Conservation (phyloP, 2,888 invertebrate genomes). For the Erebia palarica region DNA sequence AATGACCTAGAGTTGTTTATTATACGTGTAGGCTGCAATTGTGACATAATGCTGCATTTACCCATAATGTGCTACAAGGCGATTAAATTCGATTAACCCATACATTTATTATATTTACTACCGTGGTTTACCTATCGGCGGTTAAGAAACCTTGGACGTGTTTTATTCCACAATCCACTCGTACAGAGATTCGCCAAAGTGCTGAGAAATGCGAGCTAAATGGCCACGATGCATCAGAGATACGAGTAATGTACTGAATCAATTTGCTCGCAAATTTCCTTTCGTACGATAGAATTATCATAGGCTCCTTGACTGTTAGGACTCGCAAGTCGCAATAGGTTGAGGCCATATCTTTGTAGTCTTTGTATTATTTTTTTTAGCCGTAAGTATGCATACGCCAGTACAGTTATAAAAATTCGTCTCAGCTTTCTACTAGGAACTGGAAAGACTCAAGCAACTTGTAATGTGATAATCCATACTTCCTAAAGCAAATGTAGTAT, state of each 20-base stretch:
- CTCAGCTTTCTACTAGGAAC: not conserved
- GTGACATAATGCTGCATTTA: constrained; percentile 7
- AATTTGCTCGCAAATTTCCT: constrained; percentile 34
- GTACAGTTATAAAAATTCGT: too few relatives aligned
- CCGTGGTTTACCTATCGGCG: not conserved
- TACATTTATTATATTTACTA: too few relatives aligned
- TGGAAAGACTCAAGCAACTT: too few relatives aligned
- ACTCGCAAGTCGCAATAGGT: not conserved
- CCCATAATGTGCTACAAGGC: constrained; percentile 5
- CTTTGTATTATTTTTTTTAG: too few relatives aligned
- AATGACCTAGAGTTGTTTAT: too few relatives aligned
- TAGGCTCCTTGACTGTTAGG: not conserved
- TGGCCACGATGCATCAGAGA: constrained; percentile 31
- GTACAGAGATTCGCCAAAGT: constrained; percentile 18
- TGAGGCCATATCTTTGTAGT: too few relatives aligned
- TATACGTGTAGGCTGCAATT: not conserved
- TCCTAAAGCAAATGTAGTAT: not conserved
- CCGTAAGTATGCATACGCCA: too few relatives aligned
- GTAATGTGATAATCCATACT: too few relatives aligned
- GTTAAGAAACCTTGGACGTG: constrained; percentile 10
- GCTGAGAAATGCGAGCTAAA: constrained; percentile 23
- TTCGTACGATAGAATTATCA: constrained; percentile 18
- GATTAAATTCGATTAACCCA: not conserved
- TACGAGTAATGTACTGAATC: constrained; percentile 30
- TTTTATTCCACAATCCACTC: constrained; percentile 11